phyloP scores from a whole-genome alignment of 2,797 vertebrate genomes.

The Cercopithecus diana region DNA sequence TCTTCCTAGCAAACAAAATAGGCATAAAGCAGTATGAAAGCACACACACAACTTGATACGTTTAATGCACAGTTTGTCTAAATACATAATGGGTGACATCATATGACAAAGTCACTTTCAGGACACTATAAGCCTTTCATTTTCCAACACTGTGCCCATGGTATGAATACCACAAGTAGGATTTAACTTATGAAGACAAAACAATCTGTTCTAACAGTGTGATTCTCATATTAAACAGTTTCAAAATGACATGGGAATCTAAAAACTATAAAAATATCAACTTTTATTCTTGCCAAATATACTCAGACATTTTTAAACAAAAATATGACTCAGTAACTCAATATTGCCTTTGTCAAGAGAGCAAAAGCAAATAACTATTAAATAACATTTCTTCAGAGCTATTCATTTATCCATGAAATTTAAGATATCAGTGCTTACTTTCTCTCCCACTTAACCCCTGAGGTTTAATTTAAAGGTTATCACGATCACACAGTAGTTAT shows the following conservation, averaged over 20 bases:
- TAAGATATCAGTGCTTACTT: background rate
- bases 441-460: background rate
- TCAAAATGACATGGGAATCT: background rate
- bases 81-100: background rate
- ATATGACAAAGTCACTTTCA: background rate
- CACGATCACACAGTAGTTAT: background rate
- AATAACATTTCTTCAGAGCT: background rate
- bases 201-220: background rate
- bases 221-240: background rate
- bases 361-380: background rate
- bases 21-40: background rate
- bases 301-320: background rate
- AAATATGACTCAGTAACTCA: background rate
- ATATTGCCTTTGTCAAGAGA: background rate
- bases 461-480: background rate
- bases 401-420: background rate
- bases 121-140: background rate
- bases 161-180: background rate
- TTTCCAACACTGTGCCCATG: background rate
- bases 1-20: slow-evolving; percentile 92
- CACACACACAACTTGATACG: background rate
- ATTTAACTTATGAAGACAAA: background rate
- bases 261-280: background rate
- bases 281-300: background rate
- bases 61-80: background rate